These are phyloP conservation scores for Ecliptopera silaceata DNA, from an alignment of 2,888 invertebrate species.

Conservation along the genomic window DNA sequence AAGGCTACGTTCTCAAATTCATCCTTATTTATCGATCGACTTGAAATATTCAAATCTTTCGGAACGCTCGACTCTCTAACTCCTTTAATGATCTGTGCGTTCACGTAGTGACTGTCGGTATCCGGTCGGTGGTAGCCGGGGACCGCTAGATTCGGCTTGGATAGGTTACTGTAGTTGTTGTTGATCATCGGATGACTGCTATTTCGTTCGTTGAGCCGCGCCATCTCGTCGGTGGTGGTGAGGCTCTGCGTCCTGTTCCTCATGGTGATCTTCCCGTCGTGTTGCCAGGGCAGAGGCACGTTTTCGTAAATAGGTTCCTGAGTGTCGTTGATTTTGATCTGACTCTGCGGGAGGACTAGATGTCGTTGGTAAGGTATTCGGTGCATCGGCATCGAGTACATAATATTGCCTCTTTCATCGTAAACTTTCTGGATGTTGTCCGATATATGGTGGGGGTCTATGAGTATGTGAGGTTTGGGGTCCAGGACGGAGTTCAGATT, in stretches of 20 bases:
- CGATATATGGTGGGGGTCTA: slow-evolving; percentile 82
- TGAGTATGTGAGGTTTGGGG: slow-evolving; percentile 77
- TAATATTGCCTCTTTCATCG: slow-evolving; percentile 85
- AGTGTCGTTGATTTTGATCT: slow-evolving; percentile 61
- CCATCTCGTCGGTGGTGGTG: slow-evolving; percentile 87
- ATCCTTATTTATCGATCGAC: slow-evolving; percentile 53
- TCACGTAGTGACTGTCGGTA: slow-evolving; percentile 69
- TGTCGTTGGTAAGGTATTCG: slow-evolving; percentile 71
- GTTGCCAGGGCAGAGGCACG: slow-evolving; percentile 87
- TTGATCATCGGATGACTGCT: slow-evolving; percentile 63
- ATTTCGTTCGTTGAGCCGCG: slow-evolving; percentile 70
- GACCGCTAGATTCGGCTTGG: slow-evolving; percentile 43
- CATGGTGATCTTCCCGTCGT: slow-evolving; percentile 55
- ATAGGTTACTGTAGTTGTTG: slow-evolving; percentile 52
- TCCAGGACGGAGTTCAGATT: slow-evolving; percentile 86
- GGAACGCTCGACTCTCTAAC: slow-evolving; percentile 69
- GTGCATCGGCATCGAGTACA: slow-evolving; percentile 84
- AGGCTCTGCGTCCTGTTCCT: slow-evolving; percentile 86
- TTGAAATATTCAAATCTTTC: slow-evolving; percentile 57
- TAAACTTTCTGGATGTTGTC: slow-evolving; percentile 85
- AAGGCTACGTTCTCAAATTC: slow-evolving; percentile 60
- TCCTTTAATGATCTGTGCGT: slow-evolving; percentile 75
- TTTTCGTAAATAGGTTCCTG: slow-evolving; percentile 93
- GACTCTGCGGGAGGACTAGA: slow-evolving; percentile 78
- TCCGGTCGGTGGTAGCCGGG: slow-evolving; percentile 52